Percentiles rank a stretch among this genome's conserved stretches.
Conservation (phyloP, 2,797 vertebrate species). For the Tragelaphus oryx region DNA sequence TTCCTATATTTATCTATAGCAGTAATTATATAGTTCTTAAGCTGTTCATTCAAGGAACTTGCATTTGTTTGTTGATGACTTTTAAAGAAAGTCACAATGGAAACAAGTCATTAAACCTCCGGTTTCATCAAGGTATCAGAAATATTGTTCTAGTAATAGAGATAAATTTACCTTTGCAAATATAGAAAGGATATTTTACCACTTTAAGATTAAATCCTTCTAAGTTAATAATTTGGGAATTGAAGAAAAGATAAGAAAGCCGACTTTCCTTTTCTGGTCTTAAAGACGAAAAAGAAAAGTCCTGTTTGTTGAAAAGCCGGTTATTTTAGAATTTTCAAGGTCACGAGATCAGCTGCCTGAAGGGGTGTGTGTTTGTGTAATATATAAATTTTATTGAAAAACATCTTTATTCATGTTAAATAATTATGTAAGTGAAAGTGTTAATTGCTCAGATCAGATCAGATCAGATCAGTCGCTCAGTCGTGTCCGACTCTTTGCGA, state of each 20-base stretch:
- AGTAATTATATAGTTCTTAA: background rate
- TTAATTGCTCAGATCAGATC: background rate
- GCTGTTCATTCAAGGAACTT: background rate
- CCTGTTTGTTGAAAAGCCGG: background rate
- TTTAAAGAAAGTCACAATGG: background rate
- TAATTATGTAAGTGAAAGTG: background rate
- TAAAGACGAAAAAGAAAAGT: conserved; percentile 1
- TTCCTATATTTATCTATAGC: background rate
- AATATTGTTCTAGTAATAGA: background rate
- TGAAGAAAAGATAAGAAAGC: background rate
- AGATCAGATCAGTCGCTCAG: no score
- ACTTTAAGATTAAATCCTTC: background rate
- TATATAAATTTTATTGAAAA: background rate
- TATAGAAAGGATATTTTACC: background rate
- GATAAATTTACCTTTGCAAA: background rate
- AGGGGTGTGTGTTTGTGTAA: background rate
- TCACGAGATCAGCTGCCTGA: background rate
- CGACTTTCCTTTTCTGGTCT: conserved; percentile 19
- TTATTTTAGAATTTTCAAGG: conserved; percentile 1
- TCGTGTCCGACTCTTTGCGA: no score
- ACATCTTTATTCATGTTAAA: background rate
- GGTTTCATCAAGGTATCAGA: background rate
- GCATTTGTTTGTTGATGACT: background rate
- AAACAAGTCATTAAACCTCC: background rate
- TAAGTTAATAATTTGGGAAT: background rate